Percentiles rank a stretch among this genome's conserved stretches.
These are phyloP conservation scores for Dysmachus trigonus DNA, from an alignment of 2,888 invertebrate genomes.

Conservation along the genomic window DNA sequence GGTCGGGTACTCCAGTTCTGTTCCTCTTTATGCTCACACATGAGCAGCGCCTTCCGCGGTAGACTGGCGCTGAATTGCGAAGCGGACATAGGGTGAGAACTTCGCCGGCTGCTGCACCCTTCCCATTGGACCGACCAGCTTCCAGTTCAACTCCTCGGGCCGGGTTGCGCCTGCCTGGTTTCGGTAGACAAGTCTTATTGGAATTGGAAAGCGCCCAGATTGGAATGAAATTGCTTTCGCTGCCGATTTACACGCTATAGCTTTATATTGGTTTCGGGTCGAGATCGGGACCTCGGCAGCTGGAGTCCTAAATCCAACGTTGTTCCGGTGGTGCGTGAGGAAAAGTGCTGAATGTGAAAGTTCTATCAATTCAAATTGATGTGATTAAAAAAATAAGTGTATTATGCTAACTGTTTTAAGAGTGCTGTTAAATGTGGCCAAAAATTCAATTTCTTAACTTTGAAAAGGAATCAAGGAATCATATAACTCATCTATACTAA, in stretches of 20 bases:
- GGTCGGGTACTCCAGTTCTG: not conserved
- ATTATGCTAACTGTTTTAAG: not conserved
- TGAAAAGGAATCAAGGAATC: not conserved
- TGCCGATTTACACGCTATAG: not conserved
- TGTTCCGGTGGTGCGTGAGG: not conserved
- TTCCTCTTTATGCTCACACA: not conserved
- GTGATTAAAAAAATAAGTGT: not conserved
- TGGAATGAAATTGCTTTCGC: not conserved
- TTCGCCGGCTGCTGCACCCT: conserved; percentile 3
- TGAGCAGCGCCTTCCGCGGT: not conserved
- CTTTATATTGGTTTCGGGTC: not conserved
- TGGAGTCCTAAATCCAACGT: not conserved
- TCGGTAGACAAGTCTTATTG: not conserved
- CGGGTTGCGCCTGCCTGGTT: not conserved
- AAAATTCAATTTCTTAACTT: not conserved
- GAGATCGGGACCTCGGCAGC: not conserved
- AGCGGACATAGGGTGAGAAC: not conserved
- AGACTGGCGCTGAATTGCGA: not conserved
- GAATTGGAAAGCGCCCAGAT: not conserved
- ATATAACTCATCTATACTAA: not conserved
- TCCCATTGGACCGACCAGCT: conserved; percentile 23
- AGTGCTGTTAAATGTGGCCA: not conserved
- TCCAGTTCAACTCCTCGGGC: not conserved
- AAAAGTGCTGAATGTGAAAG: not conserved
- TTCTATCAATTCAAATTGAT: not conserved